These are phyloP conservation scores for Dasypus novemcinctus DNA, from an alignment of 2,113 vertebrate genomes.

Conservation along the genomic window DNA sequence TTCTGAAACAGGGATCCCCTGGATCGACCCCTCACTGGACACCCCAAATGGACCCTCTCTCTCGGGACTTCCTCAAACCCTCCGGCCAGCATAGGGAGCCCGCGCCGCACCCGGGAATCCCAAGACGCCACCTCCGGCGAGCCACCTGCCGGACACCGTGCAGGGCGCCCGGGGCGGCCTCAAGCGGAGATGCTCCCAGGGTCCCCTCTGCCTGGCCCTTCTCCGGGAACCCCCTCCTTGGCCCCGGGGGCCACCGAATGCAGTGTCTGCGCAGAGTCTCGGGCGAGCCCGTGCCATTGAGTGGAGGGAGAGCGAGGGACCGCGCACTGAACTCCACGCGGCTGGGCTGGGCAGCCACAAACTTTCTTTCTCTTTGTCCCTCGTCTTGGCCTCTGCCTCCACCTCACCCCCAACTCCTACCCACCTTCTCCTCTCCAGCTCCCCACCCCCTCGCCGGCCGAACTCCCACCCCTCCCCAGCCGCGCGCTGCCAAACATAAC, in stretches of 20 bases:
- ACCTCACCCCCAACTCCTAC: conserved; percentile 50
- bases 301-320: background rate
- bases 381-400: background rate
- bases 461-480: conserved; percentile 75
- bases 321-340: background rate
- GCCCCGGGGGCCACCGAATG: background rate
- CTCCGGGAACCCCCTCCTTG: background rate
- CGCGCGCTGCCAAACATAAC: conserved; percentile 88
- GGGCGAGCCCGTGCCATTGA: background rate
- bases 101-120: background rate
- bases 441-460: conserved; percentile 68
- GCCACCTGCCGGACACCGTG: background rate
- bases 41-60: background rate
- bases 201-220: background rate
- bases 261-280: background rate
- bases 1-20: background rate
- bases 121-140: background rate
- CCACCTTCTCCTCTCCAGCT: conserved; percentile 51
- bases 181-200: background rate
- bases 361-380: conserved; percentile 69
- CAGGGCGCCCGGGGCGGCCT: background rate
- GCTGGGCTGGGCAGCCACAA: background rate
- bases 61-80: background rate
- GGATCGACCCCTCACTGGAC: too few species aligned
- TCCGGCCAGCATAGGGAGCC: background rate